These are phyloP conservation scores for Thunnus albacares DNA, from an alignment of 2,797 vertebrate species.

Conservation along the genomic window DNA sequence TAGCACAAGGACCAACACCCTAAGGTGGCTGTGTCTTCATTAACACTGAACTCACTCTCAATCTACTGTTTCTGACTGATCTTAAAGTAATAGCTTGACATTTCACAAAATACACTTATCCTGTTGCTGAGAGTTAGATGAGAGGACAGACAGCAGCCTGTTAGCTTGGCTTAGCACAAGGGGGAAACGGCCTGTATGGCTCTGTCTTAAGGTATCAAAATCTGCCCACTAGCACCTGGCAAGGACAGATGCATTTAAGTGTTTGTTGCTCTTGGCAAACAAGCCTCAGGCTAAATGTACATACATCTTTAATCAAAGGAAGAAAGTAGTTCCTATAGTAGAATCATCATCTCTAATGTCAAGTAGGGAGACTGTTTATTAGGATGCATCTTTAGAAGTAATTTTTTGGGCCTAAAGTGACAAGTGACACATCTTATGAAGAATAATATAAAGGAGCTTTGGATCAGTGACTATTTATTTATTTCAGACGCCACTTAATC, in stretches of 20 bases:
- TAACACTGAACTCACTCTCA: conserved; percentile 5
- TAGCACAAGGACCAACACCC: conserved; percentile 6
- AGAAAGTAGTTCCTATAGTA: neutral
- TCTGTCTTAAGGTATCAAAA: conserved; percentile 1
- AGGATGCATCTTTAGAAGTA: neutral
- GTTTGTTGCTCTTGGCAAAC: neutral
- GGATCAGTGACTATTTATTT: neutral
- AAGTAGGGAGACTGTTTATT: no score
- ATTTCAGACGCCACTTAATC: no score
- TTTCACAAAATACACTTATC: neutral
- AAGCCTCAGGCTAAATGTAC: neutral
- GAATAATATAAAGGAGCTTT: neutral
- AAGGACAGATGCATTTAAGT: neutral
- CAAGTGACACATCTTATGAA: neutral
- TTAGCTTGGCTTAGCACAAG: neutral
- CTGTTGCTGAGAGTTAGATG: neutral
- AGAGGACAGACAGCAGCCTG: neutral
- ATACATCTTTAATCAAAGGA: neutral
- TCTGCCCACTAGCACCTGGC: neutral
- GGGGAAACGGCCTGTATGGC: neutral
- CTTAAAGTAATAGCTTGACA: neutral
- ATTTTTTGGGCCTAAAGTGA: neutral
- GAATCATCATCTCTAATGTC: neutral
- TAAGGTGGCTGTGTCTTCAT: conserved; percentile 21
- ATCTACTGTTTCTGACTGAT: conserved; percentile 14